A percentile compares a stretch with the other conserved stretches of the same genome.
These are phyloP conservation scores for Elanus axillaris DNA, from an alignment of 2,113 vertebrate species.

Conservation along the genomic window DNA sequence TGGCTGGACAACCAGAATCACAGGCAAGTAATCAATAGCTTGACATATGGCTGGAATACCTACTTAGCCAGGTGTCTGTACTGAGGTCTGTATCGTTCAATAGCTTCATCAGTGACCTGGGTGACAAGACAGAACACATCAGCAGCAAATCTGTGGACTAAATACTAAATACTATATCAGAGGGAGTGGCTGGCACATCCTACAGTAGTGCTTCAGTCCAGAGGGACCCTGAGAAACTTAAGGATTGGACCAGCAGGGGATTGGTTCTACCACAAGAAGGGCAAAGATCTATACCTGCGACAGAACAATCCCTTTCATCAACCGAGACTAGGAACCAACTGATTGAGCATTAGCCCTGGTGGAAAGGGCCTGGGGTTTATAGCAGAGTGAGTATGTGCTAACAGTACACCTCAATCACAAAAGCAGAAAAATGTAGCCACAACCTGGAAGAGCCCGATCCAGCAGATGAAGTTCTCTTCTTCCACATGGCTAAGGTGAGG, in stretches of 20 bases:
- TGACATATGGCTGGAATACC: not conserved
- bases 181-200: not conserved
- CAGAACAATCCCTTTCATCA: not conserved
- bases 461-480: not conserved
- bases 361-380: not conserved
- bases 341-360: not conserved
- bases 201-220: not conserved
- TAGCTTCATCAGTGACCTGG: not conserved
- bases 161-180: not conserved
- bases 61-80: not conserved
- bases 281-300: not conserved
- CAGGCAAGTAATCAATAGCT: not conserved
- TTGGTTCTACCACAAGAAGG: not conserved
- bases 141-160: not conserved
- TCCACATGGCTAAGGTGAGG: not conserved
- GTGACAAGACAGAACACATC: not conserved
- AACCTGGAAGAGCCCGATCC: not conserved
- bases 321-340: not conserved
- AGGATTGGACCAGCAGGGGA: not conserved
- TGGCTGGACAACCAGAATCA: not conserved
- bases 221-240: not conserved
- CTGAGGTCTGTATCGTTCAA: not conserved
- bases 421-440: not conserved
- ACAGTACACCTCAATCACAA: not conserved
- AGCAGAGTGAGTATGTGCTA: not conserved